Evolutionary conservation across 2,797 vertebrate species (phyloP).

Genomic region (Xiphorhynchus erythropygius): DNA sequence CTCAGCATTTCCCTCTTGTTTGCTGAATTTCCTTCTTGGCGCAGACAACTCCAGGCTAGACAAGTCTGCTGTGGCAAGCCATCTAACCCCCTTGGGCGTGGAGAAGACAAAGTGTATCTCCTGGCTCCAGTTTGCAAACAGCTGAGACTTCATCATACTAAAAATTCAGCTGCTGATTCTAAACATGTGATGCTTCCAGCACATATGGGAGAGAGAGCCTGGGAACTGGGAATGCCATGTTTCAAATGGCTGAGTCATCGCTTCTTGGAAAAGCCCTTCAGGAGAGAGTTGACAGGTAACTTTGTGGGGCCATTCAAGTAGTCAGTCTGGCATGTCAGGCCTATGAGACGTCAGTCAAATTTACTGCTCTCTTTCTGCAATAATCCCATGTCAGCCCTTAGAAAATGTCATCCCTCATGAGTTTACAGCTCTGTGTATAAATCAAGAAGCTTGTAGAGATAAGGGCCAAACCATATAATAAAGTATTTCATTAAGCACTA

Average conservation of each 20-base stretch:
- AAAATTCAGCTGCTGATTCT: not conserved
- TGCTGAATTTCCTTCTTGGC: conserved; percentile 5
- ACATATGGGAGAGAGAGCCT: not conserved
- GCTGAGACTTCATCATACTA: not conserved
- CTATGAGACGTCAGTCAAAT: not conserved
- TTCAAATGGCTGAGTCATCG: not conserved
- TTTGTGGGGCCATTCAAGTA: not conserved
- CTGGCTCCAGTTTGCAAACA: conserved; percentile 21
- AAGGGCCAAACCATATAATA: not conserved
- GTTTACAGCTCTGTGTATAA: not conserved
- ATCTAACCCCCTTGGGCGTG: not conserved
- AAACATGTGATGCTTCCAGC: not conserved
- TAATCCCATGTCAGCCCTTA: not conserved
- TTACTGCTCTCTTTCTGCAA: not conserved
- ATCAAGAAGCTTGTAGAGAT: not conserved
- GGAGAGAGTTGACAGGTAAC: not conserved
- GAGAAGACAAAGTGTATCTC: conserved; percentile 8
- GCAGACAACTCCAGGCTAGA: conserved; percentile 18
- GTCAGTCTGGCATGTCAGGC: not conserved
- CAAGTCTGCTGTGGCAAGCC: conserved; percentile 36
- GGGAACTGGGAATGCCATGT: not conserved
- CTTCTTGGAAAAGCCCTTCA: not conserved
- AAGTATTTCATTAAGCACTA: not conserved
- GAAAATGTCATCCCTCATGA: not conserved
- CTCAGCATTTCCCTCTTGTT: not conserved